Evolutionary conservation across 2,888 invertebrate species (phyloP), one percentile per base, ranked within the genome.

Genomic region (Drosophila rubida): DNA sequence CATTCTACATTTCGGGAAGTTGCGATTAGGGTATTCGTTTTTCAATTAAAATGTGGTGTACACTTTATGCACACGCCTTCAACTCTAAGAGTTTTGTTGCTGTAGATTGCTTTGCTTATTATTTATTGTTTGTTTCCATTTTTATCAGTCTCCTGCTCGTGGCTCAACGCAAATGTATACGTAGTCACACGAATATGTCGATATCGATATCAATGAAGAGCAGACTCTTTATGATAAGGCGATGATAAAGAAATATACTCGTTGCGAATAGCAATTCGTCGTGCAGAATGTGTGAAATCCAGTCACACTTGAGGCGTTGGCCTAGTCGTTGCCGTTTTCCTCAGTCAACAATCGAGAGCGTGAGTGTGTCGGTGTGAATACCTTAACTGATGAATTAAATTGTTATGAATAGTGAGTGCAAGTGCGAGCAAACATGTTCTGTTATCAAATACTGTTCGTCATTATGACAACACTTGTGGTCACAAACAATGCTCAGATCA

Each of bases 271-370:
- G 37, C 27, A 41, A 32, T 9, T 35, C 23, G 37, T 32, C 19
- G 37, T 13, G 27, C 45, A 23, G 16, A 65, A 48, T 39, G 48
- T 66, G 45, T 44, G 42, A 9, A 49, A 45, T 60, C 68, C 60
- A 87, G 81, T 87, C 61, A 59, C 37, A 60, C 35, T 46, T 54
- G 65, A 64, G 61, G 37, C 69, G 62, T 80, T 45, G 70, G 37
- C 58, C 46, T 58, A 39, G 58, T 8, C 23, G 32, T 25, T 16
- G 25, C 25, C 14, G 14, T 37, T 13, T 14, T 37, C 35, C 35
- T 37, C 35, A 37, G 9, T 11, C 35, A 35, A 49, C 9, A 19
- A 19, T 32, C n/a, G 16, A 32, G 19, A 48, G 16, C n/a, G 3
- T 14, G 0, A 9, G 14, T 25, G 25, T n/a, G 30, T n/a, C 32